Base-by-base conservation (phyloP, 2,888 invertebrate genomes). In the Calliopum simillimum region DNA sequence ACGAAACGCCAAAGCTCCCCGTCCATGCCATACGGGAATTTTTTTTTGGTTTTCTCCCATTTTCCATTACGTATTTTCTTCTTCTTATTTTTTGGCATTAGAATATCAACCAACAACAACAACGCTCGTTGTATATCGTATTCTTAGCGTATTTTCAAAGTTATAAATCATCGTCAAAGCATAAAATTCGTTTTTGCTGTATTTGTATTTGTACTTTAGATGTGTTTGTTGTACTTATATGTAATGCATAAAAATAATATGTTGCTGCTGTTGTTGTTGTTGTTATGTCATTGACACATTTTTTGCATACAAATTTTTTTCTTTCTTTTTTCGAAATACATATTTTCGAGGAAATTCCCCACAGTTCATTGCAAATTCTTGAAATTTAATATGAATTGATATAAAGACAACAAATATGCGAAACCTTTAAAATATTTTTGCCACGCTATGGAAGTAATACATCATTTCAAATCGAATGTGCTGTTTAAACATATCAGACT, bases 301-400 rank as follows among this genome's bases (percentile, higher is more conserved):
- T 69, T 69, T 69, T 58, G 69, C 69, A 69, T 69, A 69, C 64
- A 21, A 58, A 69, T 64, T 69, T n/a, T 59, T 64, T 51, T 41
- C 16, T 14, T 64, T 69, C 16, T 59, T 64, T 51, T 41, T 25
- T 14, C 13, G 51, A 33, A 33, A 25, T 4, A 33, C 19, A 16
- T 4, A 5, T 14, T 23, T 21, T 14, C 55, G 8, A 55, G 19
- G 3, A 56, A 56, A 51, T 19, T 51, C n/a, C 21, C n/a, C n/a
- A 41, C 8, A 58, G 23, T 58, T 25, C 25, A 25, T n/a, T 12
- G 56, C 25, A n/a, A 41, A n/a, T 14, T 14, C 56, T 33, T 58
- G 56, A 25, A 58, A 58, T 58, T 58, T 58, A 58, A 58, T 58
- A 58, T 16, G 5, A 58, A n/a, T 58, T 58, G 33, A 33, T 8